Evolutionary conservation across 2,888 invertebrate species (phyloP).

Genomic region (Coleophora flavipennella): DNA sequence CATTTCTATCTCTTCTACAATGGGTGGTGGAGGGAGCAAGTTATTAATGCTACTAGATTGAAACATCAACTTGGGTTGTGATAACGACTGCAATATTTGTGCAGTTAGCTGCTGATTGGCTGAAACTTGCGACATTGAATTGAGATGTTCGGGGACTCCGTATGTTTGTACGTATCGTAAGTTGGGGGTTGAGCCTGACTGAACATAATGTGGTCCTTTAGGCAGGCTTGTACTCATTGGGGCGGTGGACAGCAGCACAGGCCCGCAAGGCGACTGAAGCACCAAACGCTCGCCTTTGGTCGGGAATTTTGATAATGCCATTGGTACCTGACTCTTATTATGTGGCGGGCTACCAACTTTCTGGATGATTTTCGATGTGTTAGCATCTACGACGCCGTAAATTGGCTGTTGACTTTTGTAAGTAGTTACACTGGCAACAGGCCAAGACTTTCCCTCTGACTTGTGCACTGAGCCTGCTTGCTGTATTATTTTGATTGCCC

Average conservation of each 20-base stretch:
- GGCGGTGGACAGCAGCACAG: slow-evolving; percentile 57
- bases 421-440: slow-evolving; percentile 43
- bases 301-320: slow-evolving; percentile 45
- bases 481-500: slow-evolving; percentile 72
- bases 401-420: slow-evolving; percentile 49
- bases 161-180: slow-evolving; percentile 61
- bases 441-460: slow-evolving; percentile 56
- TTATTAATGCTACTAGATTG: slow-evolving; percentile 34
- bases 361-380: slow-evolving; percentile 57
- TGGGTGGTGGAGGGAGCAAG: slow-evolving; percentile 22
- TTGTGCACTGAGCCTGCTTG: slow-evolving; percentile 54
- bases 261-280: slow-evolving; percentile 59
- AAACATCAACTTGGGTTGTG: slow-evolving; percentile 58
- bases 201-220: slow-evolving; percentile 65
- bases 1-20: slow-evolving; percentile 37
- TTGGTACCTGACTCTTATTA: slow-evolving; percentile 35
- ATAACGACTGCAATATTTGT: slow-evolving; percentile 73
- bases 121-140: slow-evolving; percentile 62
- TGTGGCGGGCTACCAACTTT: slow-evolving; percentile 61
- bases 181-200: slow-evolving; percentile 59
- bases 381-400: slow-evolving; percentile 48
- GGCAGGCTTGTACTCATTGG: slow-evolving; percentile 47
- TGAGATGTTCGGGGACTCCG: slow-evolving; percentile 45
- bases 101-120: slow-evolving; percentile 76
- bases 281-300: slow-evolving; percentile 54